These are phyloP conservation scores for Morpho helenor DNA, from an alignment of 2,888 invertebrate species.

Conservation along the genomic window DNA sequence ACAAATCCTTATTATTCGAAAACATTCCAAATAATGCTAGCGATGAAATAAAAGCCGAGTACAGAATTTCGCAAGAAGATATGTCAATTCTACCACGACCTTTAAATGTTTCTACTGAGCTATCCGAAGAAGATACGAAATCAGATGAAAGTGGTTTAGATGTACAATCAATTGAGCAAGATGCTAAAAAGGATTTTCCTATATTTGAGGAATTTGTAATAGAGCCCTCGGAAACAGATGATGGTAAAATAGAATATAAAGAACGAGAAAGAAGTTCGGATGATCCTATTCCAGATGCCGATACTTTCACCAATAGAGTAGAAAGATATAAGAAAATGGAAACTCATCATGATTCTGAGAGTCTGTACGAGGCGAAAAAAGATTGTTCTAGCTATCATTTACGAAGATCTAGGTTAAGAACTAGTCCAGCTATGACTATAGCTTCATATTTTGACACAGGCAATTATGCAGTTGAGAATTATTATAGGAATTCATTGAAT, in stretches of 20 bases:
- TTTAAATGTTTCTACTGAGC: constrained; percentile 52
- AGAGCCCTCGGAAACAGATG: constrained; percentile 63
- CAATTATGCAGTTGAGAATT: constrained; percentile 65
- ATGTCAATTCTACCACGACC: constrained; percentile 38
- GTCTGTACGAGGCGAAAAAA: constrained; percentile 27
- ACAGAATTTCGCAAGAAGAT: constrained; percentile 49
- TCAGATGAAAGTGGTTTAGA: constrained; percentile 63
- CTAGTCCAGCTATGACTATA: constrained; percentile 49
- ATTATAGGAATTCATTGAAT: constrained; percentile 53
- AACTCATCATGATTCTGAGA: constrained; percentile 29
- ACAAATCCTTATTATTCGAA: constrained; percentile 47
- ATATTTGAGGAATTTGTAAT: constrained; percentile 61
- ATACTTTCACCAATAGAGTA: constrained; percentile 63
- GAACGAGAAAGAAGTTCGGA: constrained; percentile 44
- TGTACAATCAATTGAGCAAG: constrained; percentile 66
- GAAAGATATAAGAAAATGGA: constrained; percentile 59
- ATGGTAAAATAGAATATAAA: constrained; percentile 56
- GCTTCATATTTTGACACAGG: constrained; percentile 72
- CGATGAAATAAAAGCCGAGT: constrained; percentile 60
- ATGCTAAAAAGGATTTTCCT: constrained; percentile 66
- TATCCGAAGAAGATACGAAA: constrained; percentile 56
- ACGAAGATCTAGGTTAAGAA: neutral
- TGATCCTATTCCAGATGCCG: constrained; percentile 39
- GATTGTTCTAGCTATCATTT: constrained; percentile 6
- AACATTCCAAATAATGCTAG: constrained; percentile 52